phyloP scores from a whole-genome alignment of 2,797 vertebrate genomes.

The Erpetoichthys calabaricus region DNA sequence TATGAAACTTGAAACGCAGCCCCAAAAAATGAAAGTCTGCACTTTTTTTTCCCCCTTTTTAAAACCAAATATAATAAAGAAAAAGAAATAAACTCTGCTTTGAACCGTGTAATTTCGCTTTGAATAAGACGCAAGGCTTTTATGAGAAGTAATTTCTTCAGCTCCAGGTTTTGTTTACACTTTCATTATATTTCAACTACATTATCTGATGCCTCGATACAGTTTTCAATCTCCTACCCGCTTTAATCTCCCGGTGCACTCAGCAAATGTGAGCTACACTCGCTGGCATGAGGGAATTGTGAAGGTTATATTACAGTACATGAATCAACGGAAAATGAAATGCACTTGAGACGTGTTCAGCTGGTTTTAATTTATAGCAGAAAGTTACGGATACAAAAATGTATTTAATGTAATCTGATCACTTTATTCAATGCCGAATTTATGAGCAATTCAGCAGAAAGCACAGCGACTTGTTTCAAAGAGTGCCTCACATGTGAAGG shows the following conservation, averaged over 20 bases:
- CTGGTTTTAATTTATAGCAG: constrained; percentile 86
- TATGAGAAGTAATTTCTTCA: constrained; percentile 49
- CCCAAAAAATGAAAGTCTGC: too few species aligned
- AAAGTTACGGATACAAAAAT: constrained; percentile 70
- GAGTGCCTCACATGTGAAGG: constrained; percentile 39
- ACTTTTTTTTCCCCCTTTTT: too few species aligned
- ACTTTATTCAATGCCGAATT: constrained; percentile 75
- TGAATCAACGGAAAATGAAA: constrained; percentile 89
- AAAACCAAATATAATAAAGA: background rate
- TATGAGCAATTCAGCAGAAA: constrained; percentile 56
- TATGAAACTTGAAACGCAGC: too few species aligned
- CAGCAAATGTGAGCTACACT: constrained; percentile 50
- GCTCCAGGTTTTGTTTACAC: constrained; percentile 71
- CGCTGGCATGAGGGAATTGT: constrained; percentile 68
- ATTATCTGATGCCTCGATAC: constrained; percentile 67
- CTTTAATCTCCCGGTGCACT: constrained; percentile 67
- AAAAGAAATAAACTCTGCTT: constrained; percentile 28
- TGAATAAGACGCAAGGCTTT: constrained; percentile 49
- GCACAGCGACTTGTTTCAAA: constrained; percentile 64
- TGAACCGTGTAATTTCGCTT: constrained; percentile 49
- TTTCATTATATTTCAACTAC: constrained; percentile 64
- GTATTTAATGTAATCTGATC: constrained; percentile 85
- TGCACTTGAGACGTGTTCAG: constrained; percentile 78
- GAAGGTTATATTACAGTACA: constrained; percentile 79
- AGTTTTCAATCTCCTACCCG: constrained; percentile 61